These are phyloP conservation scores for Lophotis ruficrista DNA, from an alignment of 2,113 vertebrate genomes.

Conservation along the genomic window DNA sequence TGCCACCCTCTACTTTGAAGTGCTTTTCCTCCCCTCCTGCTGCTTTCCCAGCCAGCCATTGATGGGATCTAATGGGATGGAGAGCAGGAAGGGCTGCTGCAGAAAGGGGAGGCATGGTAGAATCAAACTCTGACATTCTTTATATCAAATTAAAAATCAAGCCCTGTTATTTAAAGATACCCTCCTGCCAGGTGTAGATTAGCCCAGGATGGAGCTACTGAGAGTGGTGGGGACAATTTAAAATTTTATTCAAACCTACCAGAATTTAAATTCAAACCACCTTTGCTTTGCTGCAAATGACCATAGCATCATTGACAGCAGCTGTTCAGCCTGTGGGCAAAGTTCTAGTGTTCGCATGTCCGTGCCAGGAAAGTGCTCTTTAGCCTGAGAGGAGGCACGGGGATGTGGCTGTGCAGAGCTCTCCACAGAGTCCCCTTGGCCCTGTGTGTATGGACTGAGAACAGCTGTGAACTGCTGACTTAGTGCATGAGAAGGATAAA, in stretches of 20 bases:
- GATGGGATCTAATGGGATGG: neutral
- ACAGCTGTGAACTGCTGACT: neutral
- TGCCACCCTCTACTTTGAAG: neutral
- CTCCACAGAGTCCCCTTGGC: neutral
- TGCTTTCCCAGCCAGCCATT: neutral
- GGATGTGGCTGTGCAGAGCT: neutral
- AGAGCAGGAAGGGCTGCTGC: neutral
- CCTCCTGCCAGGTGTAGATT: slow-evolving; percentile 27
- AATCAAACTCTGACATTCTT: neutral
- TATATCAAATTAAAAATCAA: neutral
- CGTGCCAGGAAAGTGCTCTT: neutral
- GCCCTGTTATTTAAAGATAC: slow-evolving; percentile 35
- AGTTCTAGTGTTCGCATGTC: neutral
- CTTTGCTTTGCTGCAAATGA: slow-evolving; percentile 29
- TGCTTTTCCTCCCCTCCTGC: neutral
- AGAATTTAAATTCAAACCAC: neutral
- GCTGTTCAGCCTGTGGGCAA: slow-evolving; percentile 45
- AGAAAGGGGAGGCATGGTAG: neutral
- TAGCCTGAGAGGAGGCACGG: neutral
- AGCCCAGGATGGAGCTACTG: slow-evolving; percentile 1
- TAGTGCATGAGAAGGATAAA: accelerated
- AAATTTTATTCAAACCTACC: neutral
- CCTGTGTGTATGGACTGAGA: neutral
- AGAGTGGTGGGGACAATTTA: neutral
- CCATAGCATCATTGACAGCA: neutral